Conservation (phyloP, 2,888 invertebrate genomes). For the Acleris literana region DNA sequence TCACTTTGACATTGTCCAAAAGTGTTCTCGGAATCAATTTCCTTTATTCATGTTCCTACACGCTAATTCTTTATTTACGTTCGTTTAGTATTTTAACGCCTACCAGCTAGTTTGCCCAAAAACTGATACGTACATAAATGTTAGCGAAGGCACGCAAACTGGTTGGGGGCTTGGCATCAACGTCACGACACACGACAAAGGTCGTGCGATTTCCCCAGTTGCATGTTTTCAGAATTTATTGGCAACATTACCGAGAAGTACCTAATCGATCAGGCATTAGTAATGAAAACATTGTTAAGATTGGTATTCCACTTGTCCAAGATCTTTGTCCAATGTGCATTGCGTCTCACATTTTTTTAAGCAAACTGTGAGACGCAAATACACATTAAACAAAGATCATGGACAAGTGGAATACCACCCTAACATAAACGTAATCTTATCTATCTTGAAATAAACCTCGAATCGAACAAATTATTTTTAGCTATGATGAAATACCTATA, state of each 20-base stretch:
- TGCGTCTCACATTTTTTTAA: no score
- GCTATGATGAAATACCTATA: neutral
- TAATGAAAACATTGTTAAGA: constrained; percentile 15
- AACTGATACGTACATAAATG: constrained; percentile 1
- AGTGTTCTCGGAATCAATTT: no score
- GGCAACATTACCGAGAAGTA: neutral
- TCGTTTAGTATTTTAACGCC: neutral
- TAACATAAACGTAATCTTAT: neutral
- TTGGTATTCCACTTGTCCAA: no score
- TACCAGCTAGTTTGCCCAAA: constrained; percentile 12
- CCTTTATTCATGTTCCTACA: no score
- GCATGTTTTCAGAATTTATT: constrained; percentile 6
- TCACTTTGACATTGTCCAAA: no score
- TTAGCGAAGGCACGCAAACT: constrained; percentile 12
- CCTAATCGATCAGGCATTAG: neutral
- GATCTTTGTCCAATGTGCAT: no score
- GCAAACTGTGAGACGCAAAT: no score
- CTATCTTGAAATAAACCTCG: neutral
- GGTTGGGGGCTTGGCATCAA: constrained; percentile 33
- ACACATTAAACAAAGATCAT: no score
- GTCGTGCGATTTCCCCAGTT: constrained; percentile 1
- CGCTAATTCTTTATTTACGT: constrained; percentile 6
- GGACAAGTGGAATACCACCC: no score
- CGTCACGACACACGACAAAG: constrained; percentile 17
- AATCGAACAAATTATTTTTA: neutral